These are phyloP conservation scores for Seriola rivoliana DNA, from an alignment of 2,113 vertebrate species.

Conservation along the genomic window DNA sequence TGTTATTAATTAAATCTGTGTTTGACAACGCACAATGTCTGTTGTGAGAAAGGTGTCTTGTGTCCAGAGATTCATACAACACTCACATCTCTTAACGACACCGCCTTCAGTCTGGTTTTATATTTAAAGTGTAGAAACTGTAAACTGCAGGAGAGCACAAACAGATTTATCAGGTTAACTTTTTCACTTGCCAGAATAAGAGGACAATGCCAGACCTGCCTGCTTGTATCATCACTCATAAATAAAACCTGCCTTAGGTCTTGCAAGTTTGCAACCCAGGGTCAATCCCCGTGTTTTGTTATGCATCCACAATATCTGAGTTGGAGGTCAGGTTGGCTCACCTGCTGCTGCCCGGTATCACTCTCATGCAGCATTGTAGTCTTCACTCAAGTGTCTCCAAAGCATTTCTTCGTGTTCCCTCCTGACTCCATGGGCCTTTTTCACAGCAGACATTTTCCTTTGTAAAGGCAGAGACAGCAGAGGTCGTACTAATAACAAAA, in stretches of 20 bases:
- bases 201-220: neutral
- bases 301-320: neutral
- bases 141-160: conserved; percentile 27
- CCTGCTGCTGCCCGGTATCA: neutral
- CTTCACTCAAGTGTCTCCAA: neutral
- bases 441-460: neutral
- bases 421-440: neutral
- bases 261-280: neutral
- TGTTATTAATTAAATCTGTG: conserved; percentile 38
- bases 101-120: conserved; percentile 3
- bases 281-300: neutral
- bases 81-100: conserved; percentile 3
- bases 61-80: neutral
- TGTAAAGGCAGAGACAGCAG: neutral
- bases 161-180: conserved; percentile 27
- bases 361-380: neutral
- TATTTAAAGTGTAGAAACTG: neutral
- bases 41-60: neutral
- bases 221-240: neutral
- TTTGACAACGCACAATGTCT: conserved; percentile 47
- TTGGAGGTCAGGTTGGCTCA: neutral
- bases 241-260: neutral
- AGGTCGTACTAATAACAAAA: neutral
- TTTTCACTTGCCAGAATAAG: conserved; percentile 4
- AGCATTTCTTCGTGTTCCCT: neutral